These are phyloP conservation scores for Hoplostethus mediterraneus DNA, from an alignment of 2,797 vertebrate species.

Conservation along the genomic window DNA sequence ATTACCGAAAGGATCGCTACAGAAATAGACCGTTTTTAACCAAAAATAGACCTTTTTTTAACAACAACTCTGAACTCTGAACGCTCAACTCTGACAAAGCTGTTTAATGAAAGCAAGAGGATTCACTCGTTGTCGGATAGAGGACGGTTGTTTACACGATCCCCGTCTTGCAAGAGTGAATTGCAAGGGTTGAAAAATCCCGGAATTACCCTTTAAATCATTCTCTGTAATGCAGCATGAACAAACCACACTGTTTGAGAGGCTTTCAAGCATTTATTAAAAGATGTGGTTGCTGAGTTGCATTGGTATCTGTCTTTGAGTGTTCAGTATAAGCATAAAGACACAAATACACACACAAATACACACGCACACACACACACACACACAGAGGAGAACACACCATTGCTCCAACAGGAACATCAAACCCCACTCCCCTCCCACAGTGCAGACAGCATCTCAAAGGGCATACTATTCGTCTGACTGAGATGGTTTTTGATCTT, in stretches of 20 bases:
- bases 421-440: neutral
- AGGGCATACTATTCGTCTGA: conserved; percentile 23
- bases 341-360: neutral
- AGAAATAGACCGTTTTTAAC: too few relatives aligned
- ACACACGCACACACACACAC: too few relatives aligned
- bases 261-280: neutral
- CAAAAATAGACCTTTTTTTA: too few relatives aligned
- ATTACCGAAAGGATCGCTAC: too few relatives aligned
- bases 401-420: conserved; percentile 28
- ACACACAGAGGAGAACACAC: neutral
- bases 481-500: conserved; percentile 29
- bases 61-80: too few relatives aligned
- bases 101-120: too few relatives aligned
- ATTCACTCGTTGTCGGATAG: too few relatives aligned
- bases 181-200: too few relatives aligned
- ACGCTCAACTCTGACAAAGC: too few relatives aligned
- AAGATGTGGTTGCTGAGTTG: neutral
- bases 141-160: too few relatives aligned
- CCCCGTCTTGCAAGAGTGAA: too few relatives aligned
- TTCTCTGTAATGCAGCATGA: conserved; percentile 32
- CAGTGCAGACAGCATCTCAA: neutral
- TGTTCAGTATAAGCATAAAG: conserved; percentile 29
- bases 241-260: conserved; percentile 26
- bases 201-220: too few relatives aligned
- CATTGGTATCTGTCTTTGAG: neutral